Evolutionary conservation across 1,140 invertebrate species (phyloP).

Genomic region (Ostrea edulis): DNA sequence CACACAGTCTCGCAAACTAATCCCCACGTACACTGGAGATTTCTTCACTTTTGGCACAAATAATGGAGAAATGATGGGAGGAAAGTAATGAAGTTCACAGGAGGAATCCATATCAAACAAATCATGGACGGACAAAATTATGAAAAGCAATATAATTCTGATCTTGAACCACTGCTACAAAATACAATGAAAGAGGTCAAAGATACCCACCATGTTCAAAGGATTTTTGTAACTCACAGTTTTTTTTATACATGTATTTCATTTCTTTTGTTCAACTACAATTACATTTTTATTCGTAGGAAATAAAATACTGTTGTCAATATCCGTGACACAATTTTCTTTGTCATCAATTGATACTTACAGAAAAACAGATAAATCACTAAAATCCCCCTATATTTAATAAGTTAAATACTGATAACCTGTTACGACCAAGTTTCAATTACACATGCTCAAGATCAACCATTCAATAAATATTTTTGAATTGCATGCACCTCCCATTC

Average conservation of each 20-base stretch:
- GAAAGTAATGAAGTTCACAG: not conserved
- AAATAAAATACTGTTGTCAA: no score
- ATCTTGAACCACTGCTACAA: not conserved
- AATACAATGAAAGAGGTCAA: no score
- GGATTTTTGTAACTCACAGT: no score
- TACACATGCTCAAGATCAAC: not conserved
- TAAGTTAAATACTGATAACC: no score
- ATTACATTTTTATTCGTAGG: no score
- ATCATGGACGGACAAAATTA: conserved; percentile 30
- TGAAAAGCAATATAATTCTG: not conserved
- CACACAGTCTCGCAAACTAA: not conserved
- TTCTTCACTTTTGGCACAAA: conserved; percentile 30
- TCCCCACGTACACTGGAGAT: conserved; percentile 3
- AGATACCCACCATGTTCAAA: no score
- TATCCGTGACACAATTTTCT: no score
- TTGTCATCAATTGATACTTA: no score
- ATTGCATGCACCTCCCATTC: conserved; percentile 13
- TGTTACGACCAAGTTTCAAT: not conserved
- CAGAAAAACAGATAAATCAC: no score
- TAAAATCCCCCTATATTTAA: no score
- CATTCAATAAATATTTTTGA: conserved; percentile 21
- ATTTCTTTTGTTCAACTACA: no score
- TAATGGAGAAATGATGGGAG: not conserved
- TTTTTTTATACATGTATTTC: no score
- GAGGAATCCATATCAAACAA: conserved; percentile 15